Base-by-base conservation (phyloP, 2,113 vertebrate species). In the Poeciliopsis prolifica region DNA sequence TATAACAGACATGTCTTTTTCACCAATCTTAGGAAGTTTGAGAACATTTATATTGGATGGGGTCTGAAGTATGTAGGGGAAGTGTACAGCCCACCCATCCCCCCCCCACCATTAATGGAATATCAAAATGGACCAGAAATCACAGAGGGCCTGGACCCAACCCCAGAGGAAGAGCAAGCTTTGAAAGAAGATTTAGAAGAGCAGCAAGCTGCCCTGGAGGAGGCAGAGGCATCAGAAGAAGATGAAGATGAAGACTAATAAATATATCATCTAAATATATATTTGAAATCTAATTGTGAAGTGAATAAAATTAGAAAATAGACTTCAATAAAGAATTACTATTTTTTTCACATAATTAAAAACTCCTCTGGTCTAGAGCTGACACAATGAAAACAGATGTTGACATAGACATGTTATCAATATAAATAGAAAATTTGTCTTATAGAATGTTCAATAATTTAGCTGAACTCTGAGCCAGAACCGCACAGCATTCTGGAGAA, bases 21-120 rank as follows among this genome's bases (percentile, higher is more conserved):
- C n/a, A 75, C 4, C 61, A 72, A 1, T 51, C 67, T 30, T 61
- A 95, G 94, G 79, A 93, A 89, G 63, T 95, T 94, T 93, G 96
- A 96, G 60, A 98, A 98, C 87, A 91, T 98, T 60, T 99, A 99
- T 81, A 82, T 98, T 62, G 98, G 98, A 72, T 99, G 98, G 97
- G 98, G 98, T 61, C 87, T 95, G 85, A 99, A 99, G 88, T 97
- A 95, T 70, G 85, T 81, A 26, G 91, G 93, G 0, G 95, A 94
- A 13, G 93, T 88, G 65, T 96, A 95, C 82, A 90, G 51, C 31
- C 97, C 97, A 0, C 24, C 88, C 0, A 19, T 92, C 15, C 96
- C 92, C 26, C 94, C 87, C 0, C 65, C 65, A 0, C 95, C 93
- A 31, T 95, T 95, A 71, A 68, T 19, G 0, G 97, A 98, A 81